Evolutionary conservation across 2,888 invertebrate genomes (phyloP).

Genomic region (Heliconius erato): DNA sequence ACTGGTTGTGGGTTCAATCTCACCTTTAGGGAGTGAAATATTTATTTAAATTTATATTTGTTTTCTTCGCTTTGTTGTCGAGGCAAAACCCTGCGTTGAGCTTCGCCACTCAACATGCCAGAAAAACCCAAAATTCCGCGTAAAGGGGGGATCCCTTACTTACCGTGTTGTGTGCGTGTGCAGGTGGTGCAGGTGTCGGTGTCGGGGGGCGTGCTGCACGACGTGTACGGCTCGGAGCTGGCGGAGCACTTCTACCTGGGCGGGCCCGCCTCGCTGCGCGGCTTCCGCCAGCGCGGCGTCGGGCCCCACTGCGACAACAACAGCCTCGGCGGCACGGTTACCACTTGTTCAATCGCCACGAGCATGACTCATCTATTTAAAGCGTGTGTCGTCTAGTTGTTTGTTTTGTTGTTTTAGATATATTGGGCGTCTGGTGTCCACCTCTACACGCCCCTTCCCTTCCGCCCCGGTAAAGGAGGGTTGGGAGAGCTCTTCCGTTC

Average conservation of each 20-base stretch:
- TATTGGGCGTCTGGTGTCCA: slow-evolving; percentile 96
- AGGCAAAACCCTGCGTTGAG: no score
- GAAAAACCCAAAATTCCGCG: no score
- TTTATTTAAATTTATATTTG: no score
- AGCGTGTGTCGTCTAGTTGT: no score
- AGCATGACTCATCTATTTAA: no score
- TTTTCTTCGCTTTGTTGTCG: no score
- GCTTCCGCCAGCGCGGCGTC: slow-evolving; percentile 94
- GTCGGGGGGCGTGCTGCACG: slow-evolving; percentile 89
- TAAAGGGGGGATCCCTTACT: no score
- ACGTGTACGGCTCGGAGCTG: slow-evolving; percentile 87
- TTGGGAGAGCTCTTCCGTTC: slow-evolving; percentile 94
- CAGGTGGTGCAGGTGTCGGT: slow-evolving; percentile 90
- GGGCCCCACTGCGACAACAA: slow-evolving; percentile 93
- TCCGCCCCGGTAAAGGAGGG: slow-evolving; percentile 91
- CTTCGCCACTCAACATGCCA: no score
- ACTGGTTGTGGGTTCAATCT: no score
- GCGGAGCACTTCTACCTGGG: slow-evolving; percentile 94
- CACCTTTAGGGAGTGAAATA: no score
- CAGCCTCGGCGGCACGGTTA: slow-evolving; percentile 84
- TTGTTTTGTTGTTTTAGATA: slow-evolving; percentile 75
- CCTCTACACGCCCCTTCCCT: slow-evolving; percentile 95
- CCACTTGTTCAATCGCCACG: no score
- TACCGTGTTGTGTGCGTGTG: no score
- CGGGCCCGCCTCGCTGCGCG: slow-evolving; percentile 94